Conservation (phyloP, 64 coral and sea anemone genomes). For the Montipora cactus region DNA sequence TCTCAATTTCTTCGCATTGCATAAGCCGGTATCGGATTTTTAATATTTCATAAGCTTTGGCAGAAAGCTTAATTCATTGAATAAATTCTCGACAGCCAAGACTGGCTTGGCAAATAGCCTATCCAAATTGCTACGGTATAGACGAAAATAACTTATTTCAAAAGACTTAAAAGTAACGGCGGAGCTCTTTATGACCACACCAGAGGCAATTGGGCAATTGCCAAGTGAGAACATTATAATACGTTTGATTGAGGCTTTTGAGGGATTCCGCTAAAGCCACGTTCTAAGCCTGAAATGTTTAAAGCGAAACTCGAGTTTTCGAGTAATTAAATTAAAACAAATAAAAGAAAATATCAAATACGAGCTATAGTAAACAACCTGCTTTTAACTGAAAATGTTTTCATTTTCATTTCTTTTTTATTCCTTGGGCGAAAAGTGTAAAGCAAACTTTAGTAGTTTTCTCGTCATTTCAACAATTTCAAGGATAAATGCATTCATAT, state of each 20-base stretch:
- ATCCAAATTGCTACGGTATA: too few species aligned
- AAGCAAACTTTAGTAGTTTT: too few species aligned
- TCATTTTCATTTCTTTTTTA: not conserved
- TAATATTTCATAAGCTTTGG: constrained; percentile 26
- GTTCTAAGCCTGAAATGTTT: not conserved
- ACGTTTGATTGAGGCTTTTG: not conserved
- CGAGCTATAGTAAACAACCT: too few species aligned
- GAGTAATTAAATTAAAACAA: not conserved
- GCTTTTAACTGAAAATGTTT: too few species aligned
- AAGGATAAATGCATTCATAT: constrained; percentile 2
- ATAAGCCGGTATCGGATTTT: not conserved
- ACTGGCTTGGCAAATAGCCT: too few species aligned
- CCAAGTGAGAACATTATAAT: not conserved
- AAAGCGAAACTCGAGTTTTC: not conserved
- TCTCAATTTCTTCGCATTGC: too few species aligned
- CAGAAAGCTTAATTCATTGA: not conserved
- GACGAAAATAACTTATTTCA: not conserved
- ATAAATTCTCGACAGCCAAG: not conserved
- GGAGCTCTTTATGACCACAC: not conserved
- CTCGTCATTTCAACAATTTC: not conserved
- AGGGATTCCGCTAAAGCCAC: constrained; percentile 4
- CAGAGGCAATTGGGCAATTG: not conserved
- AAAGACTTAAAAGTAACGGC: not conserved
- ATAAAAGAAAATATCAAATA: too few species aligned
- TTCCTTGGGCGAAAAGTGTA: too few species aligned